A percentile compares a stretch with the other conserved stretches of the same genome.
phyloP scores from a whole-genome alignment of 2,888 invertebrate species.

The Drosophila diplacantha region DNA sequence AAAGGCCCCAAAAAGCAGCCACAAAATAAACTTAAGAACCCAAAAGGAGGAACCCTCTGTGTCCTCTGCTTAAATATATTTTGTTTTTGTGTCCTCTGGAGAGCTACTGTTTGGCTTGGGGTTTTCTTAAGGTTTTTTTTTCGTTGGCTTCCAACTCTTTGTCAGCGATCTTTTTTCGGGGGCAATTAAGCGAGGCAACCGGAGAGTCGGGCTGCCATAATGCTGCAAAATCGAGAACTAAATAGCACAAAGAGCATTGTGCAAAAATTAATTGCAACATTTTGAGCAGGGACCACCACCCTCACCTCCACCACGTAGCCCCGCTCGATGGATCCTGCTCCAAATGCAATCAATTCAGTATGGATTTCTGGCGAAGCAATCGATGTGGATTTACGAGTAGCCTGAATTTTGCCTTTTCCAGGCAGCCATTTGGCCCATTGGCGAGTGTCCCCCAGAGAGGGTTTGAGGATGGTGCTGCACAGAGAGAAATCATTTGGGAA shows the following conservation, averaged over 20 bases:
- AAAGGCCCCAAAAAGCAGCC: constrained; percentile 56
- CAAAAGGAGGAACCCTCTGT: constrained; percentile 20
- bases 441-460: constrained; percentile 43
- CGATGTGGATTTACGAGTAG: constrained; percentile 62
- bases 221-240: constrained; percentile 51
- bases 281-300: constrained; percentile 68
- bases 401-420: constrained; percentile 57
- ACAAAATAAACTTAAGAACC: constrained; percentile 22
- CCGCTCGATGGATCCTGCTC: constrained; percentile 9
- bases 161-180: constrained; percentile 29
- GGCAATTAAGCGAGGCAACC: constrained; percentile 39
- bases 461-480: constrained; percentile 22
- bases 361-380: constrained; percentile 62
- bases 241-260: constrained; percentile 68
- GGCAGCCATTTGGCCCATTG: constrained; percentile 47
- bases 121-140: neutral
- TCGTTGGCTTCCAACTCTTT: neutral
- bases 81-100: neutral
- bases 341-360: constrained; percentile 65
- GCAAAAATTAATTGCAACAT: constrained; percentile 75
- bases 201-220: constrained; percentile 36
- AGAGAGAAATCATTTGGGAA: neutral
- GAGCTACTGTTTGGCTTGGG: constrained; percentile 30
- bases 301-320: neutral
- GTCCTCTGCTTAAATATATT: constrained; percentile 6